Evolutionary conservation across 2,797 vertebrate genomes (phyloP).

Genomic region (Cryptoblepharus egeriae): DNA sequence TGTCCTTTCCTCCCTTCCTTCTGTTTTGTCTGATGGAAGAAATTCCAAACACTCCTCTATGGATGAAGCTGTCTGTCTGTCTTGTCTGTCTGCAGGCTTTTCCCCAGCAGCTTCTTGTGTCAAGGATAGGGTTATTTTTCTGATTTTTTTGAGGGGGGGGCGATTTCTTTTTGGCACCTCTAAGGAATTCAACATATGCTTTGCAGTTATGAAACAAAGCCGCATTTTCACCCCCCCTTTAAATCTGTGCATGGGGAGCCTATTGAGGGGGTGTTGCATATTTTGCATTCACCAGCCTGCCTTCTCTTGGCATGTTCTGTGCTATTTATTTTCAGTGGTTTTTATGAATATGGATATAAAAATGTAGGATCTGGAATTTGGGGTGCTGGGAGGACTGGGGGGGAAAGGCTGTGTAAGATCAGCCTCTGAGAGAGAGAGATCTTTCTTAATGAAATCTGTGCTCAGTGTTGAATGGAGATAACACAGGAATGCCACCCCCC

Average conservation of each 20-base stretch:
- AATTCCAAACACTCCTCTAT: background rate
- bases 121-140: background rate
- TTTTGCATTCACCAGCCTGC: slow-evolving; percentile 7
- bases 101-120: background rate
- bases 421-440: too few relatives aligned
- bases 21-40: background rate
- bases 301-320: background rate
- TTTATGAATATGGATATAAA: background rate
- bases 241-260: background rate
- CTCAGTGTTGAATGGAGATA: background rate
- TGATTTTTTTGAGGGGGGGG: background rate
- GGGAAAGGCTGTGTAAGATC: background rate
- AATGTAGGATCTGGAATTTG: background rate
- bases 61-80: background rate
- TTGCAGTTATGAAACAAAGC: slow-evolving; percentile 11
- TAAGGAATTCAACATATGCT: slow-evolving; percentile 9
- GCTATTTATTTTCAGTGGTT: background rate
- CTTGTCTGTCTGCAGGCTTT: background rate
- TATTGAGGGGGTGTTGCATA: background rate
- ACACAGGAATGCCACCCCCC: background rate
- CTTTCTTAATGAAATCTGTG: background rate
- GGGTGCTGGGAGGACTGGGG: too few relatives aligned
- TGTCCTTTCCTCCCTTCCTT: background rate
- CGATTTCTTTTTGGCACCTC: too few relatives aligned
- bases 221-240: background rate